These are phyloP conservation scores for Cyrtodaria siliqua DNA, from an alignment of 2,888 invertebrate species.

Conservation along the genomic window DNA sequence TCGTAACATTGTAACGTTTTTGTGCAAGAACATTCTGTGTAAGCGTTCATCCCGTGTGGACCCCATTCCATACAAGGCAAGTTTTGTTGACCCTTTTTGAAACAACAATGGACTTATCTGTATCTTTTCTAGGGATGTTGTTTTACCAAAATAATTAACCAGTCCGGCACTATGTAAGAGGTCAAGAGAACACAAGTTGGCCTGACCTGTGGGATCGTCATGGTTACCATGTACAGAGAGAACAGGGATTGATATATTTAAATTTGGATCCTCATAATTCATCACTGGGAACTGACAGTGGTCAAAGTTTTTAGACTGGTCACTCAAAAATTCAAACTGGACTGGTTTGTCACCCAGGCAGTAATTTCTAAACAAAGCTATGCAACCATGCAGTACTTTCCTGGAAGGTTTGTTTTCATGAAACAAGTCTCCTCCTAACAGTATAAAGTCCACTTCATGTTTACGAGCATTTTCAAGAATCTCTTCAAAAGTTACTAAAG, in stretches of 20 bases:
- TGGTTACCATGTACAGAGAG: slow-evolving; percentile 99
- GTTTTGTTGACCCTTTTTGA: slow-evolving; percentile 91
- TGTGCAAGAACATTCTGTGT: slow-evolving; percentile 86
- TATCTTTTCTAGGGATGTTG: slow-evolving; percentile 89
- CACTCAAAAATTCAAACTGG: slow-evolving; percentile 93
- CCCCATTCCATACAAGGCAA: slow-evolving; percentile 97
- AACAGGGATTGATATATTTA: slow-evolving; percentile 95
- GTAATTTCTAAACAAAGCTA: slow-evolving; percentile 91
- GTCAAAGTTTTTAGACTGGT: slow-evolving; percentile 93
- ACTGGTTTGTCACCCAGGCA: slow-evolving; percentile 89
- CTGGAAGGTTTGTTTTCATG: slow-evolving; percentile 97
- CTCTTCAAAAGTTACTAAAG: slow-evolving; percentile 97
- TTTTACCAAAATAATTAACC: slow-evolving; percentile 98
- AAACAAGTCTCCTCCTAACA: slow-evolving; percentile 98
- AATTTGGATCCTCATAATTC: slow-evolving; percentile 97
- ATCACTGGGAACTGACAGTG: slow-evolving; percentile 90
- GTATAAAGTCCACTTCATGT: slow-evolving; percentile 90
- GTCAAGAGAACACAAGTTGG: slow-evolving; percentile 92
- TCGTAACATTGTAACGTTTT: slow-evolving; percentile 88
- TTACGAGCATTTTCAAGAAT: slow-evolving; percentile 93
- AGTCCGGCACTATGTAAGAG: slow-evolving; percentile 93
- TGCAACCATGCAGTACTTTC: slow-evolving; percentile 88
- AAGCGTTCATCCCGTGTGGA: slow-evolving; percentile 97
- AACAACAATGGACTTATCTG: slow-evolving; percentile 93
- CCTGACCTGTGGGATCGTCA: slow-evolving; percentile 92